Evolutionary conservation across 2,888 invertebrate species (phyloP).

Genomic region (Drosophila prolongata): DNA sequence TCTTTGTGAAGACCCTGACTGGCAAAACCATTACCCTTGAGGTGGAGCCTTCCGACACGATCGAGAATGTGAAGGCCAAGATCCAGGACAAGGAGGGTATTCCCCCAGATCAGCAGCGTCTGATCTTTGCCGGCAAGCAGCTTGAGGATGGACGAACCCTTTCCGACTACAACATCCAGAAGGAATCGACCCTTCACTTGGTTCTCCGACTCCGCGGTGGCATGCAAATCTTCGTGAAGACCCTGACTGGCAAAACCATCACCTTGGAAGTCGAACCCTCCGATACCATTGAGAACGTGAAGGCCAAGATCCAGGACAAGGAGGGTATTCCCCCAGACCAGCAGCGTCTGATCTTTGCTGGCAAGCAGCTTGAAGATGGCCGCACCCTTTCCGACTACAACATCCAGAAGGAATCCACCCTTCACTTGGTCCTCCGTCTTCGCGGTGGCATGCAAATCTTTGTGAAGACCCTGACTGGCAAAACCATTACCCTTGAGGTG

Average conservation of each 20-base stretch:
- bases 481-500: conserved; percentile 53
- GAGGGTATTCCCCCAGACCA: too few relatives aligned
- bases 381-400: conserved; percentile 77
- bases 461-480: conserved; percentile 29
- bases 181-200: too few relatives aligned
- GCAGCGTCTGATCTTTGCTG: conserved; percentile 76
- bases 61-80: conserved; percentile 76
- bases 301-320: too few relatives aligned
- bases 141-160: too few relatives aligned
- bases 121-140: too few relatives aligned
- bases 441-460: conserved; percentile 71
- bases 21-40: conserved; percentile 69
- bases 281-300: too few relatives aligned
- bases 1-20: conserved; percentile 74
- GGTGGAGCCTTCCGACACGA: conserved; percentile 66
- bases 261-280: too few relatives aligned
- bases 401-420: conserved; percentile 76
- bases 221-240: too few relatives aligned
- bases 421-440: conserved; percentile 74
- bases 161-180: too few relatives aligned
- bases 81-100: conserved; percentile 79
- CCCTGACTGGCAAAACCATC: too few relatives aligned
- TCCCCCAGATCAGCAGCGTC: conserved; percentile 79
- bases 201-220: too few relatives aligned
- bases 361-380: conserved; percentile 77